Percentiles rank a stretch among this genome's conserved stretches.
These are phyloP conservation scores for Hyles lineata DNA, from an alignment of 2,888 invertebrate species.

Conservation along the genomic window DNA sequence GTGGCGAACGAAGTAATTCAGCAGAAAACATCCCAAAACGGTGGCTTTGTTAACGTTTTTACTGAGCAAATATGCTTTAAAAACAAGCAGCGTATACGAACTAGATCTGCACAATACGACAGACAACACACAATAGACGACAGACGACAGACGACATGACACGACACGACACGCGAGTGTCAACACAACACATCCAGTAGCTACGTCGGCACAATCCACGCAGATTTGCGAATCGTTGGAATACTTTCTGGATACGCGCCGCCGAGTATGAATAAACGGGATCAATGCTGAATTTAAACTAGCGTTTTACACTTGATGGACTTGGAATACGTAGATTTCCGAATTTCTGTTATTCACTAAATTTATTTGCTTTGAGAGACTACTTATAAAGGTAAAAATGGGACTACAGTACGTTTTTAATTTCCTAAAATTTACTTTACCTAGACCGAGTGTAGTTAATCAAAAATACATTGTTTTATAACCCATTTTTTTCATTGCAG, in stretches of 20 bases:
- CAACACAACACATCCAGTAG: background rate
- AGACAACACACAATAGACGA: background rate
- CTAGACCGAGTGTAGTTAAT: no score
- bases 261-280: background rate
- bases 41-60: constrained; percentile 14
- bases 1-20: background rate
- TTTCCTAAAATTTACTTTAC: no score
- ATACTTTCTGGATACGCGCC: background rate
- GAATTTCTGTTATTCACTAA: no score
- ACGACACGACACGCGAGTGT: background rate
- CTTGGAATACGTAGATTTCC: background rate
- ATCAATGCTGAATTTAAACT: constrained; percentile 13
- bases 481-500: no score
- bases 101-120: background rate
- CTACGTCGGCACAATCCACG: background rate
- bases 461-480: no score
- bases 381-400: no score
- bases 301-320: background rate
- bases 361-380: no score
- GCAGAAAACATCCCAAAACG: background rate
- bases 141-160: background rate
- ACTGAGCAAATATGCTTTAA: constrained; percentile 7
- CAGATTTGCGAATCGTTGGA: constrained; percentile 7
- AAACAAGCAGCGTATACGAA: background rate
- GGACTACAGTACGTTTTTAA: no score